Percentiles rank a stretch among this genome's conserved stretches.
Conservation (phyloP, 2,113 vertebrate species). For the Pimephales promelas region DNA sequence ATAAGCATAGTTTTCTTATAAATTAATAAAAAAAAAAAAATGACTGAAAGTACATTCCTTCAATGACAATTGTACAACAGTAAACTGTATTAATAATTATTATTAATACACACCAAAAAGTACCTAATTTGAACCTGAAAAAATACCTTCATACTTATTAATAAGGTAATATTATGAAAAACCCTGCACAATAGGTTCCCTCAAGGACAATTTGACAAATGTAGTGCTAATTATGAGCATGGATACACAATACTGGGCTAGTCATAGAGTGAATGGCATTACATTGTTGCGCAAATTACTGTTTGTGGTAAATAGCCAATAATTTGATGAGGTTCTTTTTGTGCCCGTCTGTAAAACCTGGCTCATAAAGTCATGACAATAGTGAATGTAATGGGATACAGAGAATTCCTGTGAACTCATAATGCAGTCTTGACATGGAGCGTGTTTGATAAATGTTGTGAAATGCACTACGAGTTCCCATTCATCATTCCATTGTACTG, state of each 20-base stretch:
- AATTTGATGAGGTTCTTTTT: conserved; percentile 42
- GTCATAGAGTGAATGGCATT: conserved; percentile 39
- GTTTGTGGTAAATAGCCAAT: conserved; percentile 38
- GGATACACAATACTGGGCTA: conserved; percentile 44
- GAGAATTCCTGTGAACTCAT: conserved; percentile 57
- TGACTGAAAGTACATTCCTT: background rate
- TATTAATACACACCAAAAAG: background rate
- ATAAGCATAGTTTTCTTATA: background rate
- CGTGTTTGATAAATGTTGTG: conserved; percentile 40
- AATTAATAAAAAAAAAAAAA: background rate
- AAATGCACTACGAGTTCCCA: background rate
- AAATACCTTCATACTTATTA: background rate
- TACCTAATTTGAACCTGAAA: background rate
- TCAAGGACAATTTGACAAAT: background rate
- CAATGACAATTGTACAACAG: background rate
- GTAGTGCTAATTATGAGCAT: conserved; percentile 40
- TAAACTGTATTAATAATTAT: background rate
- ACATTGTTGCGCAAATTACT: conserved; percentile 58
- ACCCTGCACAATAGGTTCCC: conserved; percentile 8
- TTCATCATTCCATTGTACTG: conserved; percentile 14
- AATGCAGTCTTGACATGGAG: conserved; percentile 53
- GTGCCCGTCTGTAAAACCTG: conserved; percentile 51
- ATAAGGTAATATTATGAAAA: background rate
- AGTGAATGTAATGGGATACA: conserved; percentile 58
- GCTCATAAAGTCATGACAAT: conserved; percentile 59